These are phyloP conservation scores for honey bee (Apis mellifera) DNA, from an alignment of 1,140 invertebrate genomes.

Conservation along the genomic window DNA sequence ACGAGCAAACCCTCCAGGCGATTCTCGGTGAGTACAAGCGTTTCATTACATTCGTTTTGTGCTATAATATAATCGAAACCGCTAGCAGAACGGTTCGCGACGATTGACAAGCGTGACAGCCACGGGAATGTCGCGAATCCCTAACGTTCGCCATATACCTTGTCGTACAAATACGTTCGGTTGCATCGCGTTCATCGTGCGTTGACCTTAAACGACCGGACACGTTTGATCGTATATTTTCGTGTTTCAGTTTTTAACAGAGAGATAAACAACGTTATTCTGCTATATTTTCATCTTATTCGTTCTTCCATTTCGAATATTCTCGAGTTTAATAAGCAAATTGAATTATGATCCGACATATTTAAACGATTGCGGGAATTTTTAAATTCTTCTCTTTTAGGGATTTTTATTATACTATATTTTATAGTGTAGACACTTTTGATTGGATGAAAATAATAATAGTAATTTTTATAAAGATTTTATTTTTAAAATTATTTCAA, in stretches of 20 bases:
- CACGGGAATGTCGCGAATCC: slow-evolving; percentile 47
- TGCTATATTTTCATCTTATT: slow-evolving; percentile 17
- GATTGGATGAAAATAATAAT: too few species aligned
- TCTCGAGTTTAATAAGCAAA: neutral
- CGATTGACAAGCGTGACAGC: slow-evolving; percentile 55
- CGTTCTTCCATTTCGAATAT: slow-evolving; percentile 4
- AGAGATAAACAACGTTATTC: slow-evolving; percentile 24
- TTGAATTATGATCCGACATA: neutral
- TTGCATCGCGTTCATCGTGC: slow-evolving; percentile 36
- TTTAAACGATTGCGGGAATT: neutral
- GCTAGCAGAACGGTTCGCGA: neutral
- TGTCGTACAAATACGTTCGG: slow-evolving; percentile 34
- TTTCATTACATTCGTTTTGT: neutral
- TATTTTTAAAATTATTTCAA: too few species aligned
- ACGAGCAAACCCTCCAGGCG: slow-evolving; percentile 80
- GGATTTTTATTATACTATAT: neutral
- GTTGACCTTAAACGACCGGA: slow-evolving; percentile 62
- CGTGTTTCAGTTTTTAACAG: slow-evolving; percentile 18
- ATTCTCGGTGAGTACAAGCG: slow-evolving; percentile 74
- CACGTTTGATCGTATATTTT: slow-evolving; percentile 42
- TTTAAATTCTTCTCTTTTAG: neutral
- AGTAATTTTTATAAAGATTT: too few species aligned
- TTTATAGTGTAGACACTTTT: too few species aligned
- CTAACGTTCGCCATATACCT: slow-evolving; percentile 32
- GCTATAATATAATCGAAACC: neutral